These are phyloP conservation scores for Chesias legatella DNA, from an alignment of 2,888 invertebrate genomes.

Conservation along the genomic window DNA sequence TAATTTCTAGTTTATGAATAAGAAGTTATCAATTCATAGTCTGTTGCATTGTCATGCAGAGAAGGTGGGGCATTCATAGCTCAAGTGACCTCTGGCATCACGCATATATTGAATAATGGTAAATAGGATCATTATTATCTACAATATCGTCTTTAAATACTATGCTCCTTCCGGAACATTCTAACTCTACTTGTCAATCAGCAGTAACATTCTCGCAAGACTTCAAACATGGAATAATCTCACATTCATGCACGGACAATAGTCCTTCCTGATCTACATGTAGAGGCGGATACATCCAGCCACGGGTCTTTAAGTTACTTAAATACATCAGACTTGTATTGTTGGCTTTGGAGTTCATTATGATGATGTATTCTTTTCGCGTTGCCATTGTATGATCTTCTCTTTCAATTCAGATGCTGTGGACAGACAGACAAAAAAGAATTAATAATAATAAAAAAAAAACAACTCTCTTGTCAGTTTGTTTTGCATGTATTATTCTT, in stretches of 20 bases:
- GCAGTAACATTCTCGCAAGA: slow-evolving; percentile 46
- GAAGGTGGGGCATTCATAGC: slow-evolving; percentile 30
- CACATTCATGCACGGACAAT: slow-evolving; percentile 71
- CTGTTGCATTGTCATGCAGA: slow-evolving; percentile 9
- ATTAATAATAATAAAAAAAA: too few species aligned
- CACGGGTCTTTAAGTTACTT: slow-evolving; percentile 63
- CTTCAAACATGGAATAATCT: slow-evolving; percentile 66
- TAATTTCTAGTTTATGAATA: slow-evolving; percentile 13
- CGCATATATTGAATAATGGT: slow-evolving; percentile 18
- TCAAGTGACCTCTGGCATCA: slow-evolving; percentile 22
- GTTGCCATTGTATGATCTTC: slow-evolving; percentile 92
- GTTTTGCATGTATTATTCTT: too few species aligned
- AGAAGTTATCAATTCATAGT: slow-evolving; percentile 15
- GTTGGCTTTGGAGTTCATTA: slow-evolving; percentile 61
- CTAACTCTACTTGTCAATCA: slow-evolving; percentile 23
- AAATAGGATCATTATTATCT: slow-evolving; percentile 26
- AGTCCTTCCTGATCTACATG: slow-evolving; percentile 46
- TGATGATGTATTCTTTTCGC: slow-evolving; percentile 83
- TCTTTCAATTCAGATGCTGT: slow-evolving; percentile 90
- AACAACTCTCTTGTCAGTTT: too few species aligned
- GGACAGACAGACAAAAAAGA: slow-evolving; percentile 45
- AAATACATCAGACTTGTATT: slow-evolving; percentile 74
- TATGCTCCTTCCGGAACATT: slow-evolving; percentile 27
- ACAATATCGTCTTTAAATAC: slow-evolving; percentile 32
- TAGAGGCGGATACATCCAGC: slow-evolving; percentile 56